Base-by-base conservation (phyloP, 2,113 vertebrate species). In the Variabilichromis moorii region DNA sequence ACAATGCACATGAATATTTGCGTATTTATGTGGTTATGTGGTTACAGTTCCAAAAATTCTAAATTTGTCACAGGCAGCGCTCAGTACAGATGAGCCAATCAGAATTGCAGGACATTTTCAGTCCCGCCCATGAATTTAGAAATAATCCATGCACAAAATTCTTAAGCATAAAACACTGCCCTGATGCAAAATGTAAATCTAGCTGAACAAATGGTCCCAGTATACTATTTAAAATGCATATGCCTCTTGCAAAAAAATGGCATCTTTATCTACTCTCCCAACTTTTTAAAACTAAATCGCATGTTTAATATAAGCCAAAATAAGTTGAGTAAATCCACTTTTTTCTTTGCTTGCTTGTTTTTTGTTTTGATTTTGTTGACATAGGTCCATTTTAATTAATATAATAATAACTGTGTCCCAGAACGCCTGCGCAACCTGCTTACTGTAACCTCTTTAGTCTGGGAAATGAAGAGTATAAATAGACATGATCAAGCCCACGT, bases 191-290 rank as follows among this genome's bases (percentile, higher is more conserved):
- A 73, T 45, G 37, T 26, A 45, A 73, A 73, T 42, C 66, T 45
- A 45, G 21, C 21, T 10, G 13, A 45, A 73, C 8, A 45, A 73
- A 2, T 26, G 5, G 21, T 45, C 4, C 13, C 37, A 73, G 5
- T 45, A 26, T 47, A 2, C 37, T 28, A 45, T 73, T 28, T 73
- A 26, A 45, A 45, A 45, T 73, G 8, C 13, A 73, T 7, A 73
- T 73, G 5, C 37, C 21, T 1, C 37, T 45, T 45, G 37, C 13
- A 24, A 7, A 9, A 3, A 68, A 68, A 68, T 21, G 7, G 3
- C 10, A 66, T 68, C 63, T 68, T 40, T 68, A 68, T 66, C 61
- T 37, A 37, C 61, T 71, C 35, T 71, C 66, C n/a, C 66, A 71
- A 42, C 12, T 42, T 71, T 24, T 42, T 9, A 14, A 71, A 71